Percentiles rank a stretch among this genome's conserved stretches.
Conservation (phyloP, 2,113 vertebrate species). For the Emydocephalus ijimae region DNA sequence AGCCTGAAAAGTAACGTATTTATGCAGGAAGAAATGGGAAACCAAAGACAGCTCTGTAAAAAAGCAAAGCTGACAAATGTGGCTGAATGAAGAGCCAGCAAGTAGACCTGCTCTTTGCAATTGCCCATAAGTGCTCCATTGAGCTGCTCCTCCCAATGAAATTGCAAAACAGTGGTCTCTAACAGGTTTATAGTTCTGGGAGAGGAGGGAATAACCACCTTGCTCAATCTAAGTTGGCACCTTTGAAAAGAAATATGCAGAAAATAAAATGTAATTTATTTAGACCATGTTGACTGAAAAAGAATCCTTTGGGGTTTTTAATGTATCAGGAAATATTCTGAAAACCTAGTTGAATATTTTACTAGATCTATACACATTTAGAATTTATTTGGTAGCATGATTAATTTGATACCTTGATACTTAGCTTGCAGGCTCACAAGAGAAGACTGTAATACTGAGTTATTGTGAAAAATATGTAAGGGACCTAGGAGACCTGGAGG, state of each 20-base stretch:
- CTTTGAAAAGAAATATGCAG: background rate
- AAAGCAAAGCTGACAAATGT: background rate
- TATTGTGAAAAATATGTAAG: background rate
- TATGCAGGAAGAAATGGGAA: background rate
- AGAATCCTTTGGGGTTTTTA: background rate
- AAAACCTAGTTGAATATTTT: background rate
- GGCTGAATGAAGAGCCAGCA: background rate
- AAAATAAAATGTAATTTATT: background rate
- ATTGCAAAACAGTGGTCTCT: background rate
- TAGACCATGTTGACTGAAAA: background rate
- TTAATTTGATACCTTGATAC: background rate
- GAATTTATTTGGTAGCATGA: background rate
- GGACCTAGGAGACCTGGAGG: background rate
- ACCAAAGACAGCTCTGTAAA: background rate
- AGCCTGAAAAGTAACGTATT: background rate
- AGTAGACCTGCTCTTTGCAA: background rate
- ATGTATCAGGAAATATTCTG: background rate
- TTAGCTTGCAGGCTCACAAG: background rate
- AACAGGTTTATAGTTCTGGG: background rate
- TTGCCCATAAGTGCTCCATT: background rate
- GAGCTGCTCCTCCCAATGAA: background rate
- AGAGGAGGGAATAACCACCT: background rate
- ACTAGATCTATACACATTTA: background rate
- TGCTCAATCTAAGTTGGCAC: background rate
- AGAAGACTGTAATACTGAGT: background rate